phyloP scores from a whole-genome alignment of 2,797 vertebrate genomes.

The Pygocentrus nattereri region DNA sequence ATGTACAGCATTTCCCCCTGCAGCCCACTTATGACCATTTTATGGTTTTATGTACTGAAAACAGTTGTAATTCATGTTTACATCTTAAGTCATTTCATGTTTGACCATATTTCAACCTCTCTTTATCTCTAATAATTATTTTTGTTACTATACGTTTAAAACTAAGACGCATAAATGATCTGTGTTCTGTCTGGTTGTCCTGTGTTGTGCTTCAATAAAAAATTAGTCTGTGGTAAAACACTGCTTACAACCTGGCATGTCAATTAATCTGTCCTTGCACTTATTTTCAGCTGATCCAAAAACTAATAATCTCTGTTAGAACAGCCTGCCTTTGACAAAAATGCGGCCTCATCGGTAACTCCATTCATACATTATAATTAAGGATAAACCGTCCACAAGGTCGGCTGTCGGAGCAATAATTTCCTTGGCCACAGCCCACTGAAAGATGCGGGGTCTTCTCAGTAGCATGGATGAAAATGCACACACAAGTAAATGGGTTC shows the following conservation, averaged over 20 bases:
- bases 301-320: constrained; percentile 22
- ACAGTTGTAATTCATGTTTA: background rate
- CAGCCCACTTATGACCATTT: background rate
- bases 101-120: no score
- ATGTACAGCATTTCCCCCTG: background rate
- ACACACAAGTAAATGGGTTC: constrained; percentile 44
- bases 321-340: background rate
- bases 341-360: constrained; percentile 16
- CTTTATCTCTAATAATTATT: no score
- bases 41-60: background rate
- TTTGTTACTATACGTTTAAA: no score
- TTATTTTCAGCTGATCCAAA: constrained; percentile 39
- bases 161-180: no score
- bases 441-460: constrained; percentile 35
- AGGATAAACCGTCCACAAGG: constrained; percentile 26
- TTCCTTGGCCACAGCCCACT: constrained; percentile 13
- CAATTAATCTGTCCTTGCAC: constrained; percentile 8
- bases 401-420: background rate
- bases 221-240: no score
- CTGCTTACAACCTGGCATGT: background rate
- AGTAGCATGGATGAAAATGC: constrained; percentile 5
- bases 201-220: no score
- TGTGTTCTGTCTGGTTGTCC: no score
- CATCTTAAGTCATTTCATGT: background rate
- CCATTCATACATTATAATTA: constrained; percentile 19